Conservation (phyloP, 2,113 vertebrate genomes). For the Rattus rattus region DNA sequence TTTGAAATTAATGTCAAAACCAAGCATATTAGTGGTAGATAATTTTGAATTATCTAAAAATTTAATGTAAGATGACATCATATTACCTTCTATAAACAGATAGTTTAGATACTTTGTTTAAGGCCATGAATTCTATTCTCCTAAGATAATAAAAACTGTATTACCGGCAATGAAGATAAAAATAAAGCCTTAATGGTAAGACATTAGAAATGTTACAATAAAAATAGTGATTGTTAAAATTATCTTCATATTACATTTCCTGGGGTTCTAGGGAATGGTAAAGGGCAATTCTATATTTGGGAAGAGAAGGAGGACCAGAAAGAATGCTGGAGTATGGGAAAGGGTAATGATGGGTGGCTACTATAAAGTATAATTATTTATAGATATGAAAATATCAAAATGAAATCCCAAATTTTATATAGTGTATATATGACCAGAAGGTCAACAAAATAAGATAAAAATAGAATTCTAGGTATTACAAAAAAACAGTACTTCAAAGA, state of each 20-base stretch:
- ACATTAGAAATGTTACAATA: not conserved
- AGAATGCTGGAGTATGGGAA: not conserved
- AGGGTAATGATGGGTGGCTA: not conserved
- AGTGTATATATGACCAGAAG: not conserved
- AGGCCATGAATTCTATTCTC: not conserved
- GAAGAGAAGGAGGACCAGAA: not conserved
- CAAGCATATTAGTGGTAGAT: not conserved
- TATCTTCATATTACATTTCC: not conserved
- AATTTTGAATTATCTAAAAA: not conserved
- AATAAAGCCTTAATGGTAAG: not conserved
- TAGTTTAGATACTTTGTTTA: not conserved
- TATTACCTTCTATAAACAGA: not conserved
- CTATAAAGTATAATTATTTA: not conserved
- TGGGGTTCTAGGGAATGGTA: not conserved
- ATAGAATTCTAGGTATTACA: not conserved
- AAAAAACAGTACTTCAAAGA: not conserved
- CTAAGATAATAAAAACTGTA: constrained; percentile 5
- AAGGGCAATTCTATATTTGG: not conserved
- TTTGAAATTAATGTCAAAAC: not conserved
- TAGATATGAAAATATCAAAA: not conserved
- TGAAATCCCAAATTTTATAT: not conserved
- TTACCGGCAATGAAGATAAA: not conserved
- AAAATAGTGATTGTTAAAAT: not conserved
- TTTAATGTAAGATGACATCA: not conserved
- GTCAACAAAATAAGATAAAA: not conserved